Evolutionary conservation across 2,888 invertebrate species (phyloP), one percentile per base, ranked within the genome.

Genomic region (Sphaeridia pumilis): DNA sequence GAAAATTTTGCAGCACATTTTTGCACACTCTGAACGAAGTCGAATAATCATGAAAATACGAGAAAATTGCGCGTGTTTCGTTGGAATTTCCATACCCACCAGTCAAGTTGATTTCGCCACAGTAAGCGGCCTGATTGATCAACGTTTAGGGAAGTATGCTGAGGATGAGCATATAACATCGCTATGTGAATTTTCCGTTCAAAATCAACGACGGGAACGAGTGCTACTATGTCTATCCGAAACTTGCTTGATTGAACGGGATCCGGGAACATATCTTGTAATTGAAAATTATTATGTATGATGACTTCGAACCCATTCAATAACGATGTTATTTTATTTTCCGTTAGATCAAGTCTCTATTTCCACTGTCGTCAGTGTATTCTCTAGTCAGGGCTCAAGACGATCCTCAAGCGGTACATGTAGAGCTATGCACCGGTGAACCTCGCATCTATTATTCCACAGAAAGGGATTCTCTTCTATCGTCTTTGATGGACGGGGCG

Each of bases 131-230:
- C 93, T 92, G 70, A 80, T 85, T 65, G 78, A 79, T 59, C 84
- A 89, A 69, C 76, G 93, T 69, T 83, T 98, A 70, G 97, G 97
- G 58, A 87, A 88, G 70, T 92, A 83, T 72, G 87, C 94, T 68
- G 84, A 83, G 12, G 98, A 98, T 73, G 89, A 93, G 69, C 87
- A 87, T 69, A 81, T 95, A 68, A 98, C 97, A 2, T 95, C 97
- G 1, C 81, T 95, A 57, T 87, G 89, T 17, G 98, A 99, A 74
- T 98, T 98, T 71, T 81, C 81, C 57, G 93, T 98, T 3, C 89
- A 95, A 70, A 99, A 99, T 74, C 79, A 86, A 64, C 79, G 78
- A 65, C 84, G 86, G 20, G 75, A 79, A 1, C 77, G 90, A 25
- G 78, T 97, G 52, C 85, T 89, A 0, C 76, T 99, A 27, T 97